Base-by-base conservation (phyloP, 2,888 invertebrate species). In the Pyralis farinalis region DNA sequence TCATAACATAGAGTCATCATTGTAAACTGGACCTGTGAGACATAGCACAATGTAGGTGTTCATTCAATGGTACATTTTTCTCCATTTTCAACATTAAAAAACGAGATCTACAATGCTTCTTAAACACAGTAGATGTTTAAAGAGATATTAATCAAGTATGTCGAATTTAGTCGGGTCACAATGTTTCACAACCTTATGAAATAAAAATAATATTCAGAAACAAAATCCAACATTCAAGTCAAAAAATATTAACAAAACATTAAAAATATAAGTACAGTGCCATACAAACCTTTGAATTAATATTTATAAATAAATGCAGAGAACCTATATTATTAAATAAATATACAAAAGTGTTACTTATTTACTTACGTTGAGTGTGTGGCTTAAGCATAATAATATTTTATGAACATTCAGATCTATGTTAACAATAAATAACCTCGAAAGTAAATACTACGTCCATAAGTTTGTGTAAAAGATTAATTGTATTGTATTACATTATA, bases 161-260 rank as follows among this genome's bases (percentile, higher is more conserved):
- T n/a, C n/a, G n/a, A n/a, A n/a, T n/a, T 16, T 16, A 16, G 16
- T 16, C 16, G 16, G 4, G 4, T 16, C 4, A 16, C 16, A 4
- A 3, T 16, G 16, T 3, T 4, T 31, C 37, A 31, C 37, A 37
- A 37, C 37, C 30, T 30, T 30, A 16, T 20, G 11, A 31, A 30
- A 37, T 30, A 37, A 31, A 37, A 30, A 30, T 35, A 11, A 21
- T 30, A 16, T 3, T 16, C 11, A 31, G 10, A 37, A 27, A 30
- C 30, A 37, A 29, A 29, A 16, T 10, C 31, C 16, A 36, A 36
- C 16, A 20, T 36, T 37, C 29, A 12, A 25, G 25, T n/a, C n/a
- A n/a, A n/a, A 25, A 37, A 37, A 37, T 30, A 37, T 30, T 37
- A 37, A 37, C 37, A 37, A 37, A 37, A 11, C 20, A 21, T 27